Percentiles rank a stretch among this genome's conserved stretches.
Evolutionary conservation across 2,888 invertebrate species (phyloP).

Genomic region (Plutella xylostella): DNA sequence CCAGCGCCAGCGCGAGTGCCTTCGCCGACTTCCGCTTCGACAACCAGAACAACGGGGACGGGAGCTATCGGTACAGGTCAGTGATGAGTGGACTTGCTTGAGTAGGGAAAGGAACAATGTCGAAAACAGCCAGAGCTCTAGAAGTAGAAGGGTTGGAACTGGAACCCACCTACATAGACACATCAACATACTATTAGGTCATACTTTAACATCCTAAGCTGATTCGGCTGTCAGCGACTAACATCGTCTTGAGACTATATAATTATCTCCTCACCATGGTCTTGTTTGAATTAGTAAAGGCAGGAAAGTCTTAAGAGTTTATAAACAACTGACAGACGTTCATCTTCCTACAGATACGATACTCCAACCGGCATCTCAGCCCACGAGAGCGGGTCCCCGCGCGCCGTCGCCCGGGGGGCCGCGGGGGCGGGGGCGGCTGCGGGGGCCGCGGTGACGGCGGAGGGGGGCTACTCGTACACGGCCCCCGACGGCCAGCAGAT

Average conservation of each 20-base stretch:
- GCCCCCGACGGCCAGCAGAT: conserved; percentile 75
- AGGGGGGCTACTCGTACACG: conserved; percentile 75
- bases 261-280: too few species aligned
- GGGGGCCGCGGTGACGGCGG: conserved; percentile 67
- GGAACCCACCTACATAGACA: too few species aligned
- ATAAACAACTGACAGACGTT: too few species aligned
- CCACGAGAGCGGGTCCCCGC: conserved; percentile 70
- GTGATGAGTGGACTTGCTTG: conserved; percentile 5
- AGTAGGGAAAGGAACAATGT: too few species aligned
- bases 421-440: conserved; percentile 67
- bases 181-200: too few species aligned
- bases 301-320: too few species aligned
- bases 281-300: too few species aligned
- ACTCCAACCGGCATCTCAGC: conserved; percentile 75
- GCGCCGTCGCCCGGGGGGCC: conserved; percentile 66
- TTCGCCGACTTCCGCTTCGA: conserved; percentile 62
- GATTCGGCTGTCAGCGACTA: too few species aligned
- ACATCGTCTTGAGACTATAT: too few species aligned
- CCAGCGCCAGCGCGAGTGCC: conserved; percentile 22
- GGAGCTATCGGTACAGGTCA: conserved; percentile 74
- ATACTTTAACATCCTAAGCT: too few species aligned
- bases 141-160: too few species aligned
- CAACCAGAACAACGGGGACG: conserved; percentile 74
- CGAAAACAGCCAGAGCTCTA: too few species aligned
- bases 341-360: conserved; percentile 72